Percentiles rank a stretch among this genome's conserved stretches.
Evolutionary conservation across 2,888 invertebrate species (phyloP).

Genomic region (Venustoraphidia nigricollis): DNA sequence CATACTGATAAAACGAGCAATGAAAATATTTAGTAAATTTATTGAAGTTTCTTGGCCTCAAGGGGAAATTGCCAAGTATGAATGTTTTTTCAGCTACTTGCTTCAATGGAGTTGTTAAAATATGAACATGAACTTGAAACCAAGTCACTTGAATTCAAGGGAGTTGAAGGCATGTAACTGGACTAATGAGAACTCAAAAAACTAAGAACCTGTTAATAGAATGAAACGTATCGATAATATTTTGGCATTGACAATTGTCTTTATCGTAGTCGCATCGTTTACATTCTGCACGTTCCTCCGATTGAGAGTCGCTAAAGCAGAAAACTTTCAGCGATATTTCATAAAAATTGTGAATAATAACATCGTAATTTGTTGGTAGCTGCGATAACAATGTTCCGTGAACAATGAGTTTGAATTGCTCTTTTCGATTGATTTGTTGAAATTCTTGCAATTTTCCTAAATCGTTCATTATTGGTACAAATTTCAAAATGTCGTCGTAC

Average conservation of each 20-base stretch:
- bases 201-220: conserved; percentile 50
- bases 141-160: too few relatives aligned
- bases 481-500: conserved; percentile 37
- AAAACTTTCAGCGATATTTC: conserved; percentile 63
- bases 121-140: too few relatives aligned
- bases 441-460: conserved; percentile 38
- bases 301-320: conserved; percentile 31
- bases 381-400: conserved; percentile 53
- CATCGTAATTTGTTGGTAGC: conserved; percentile 50
- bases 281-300: conserved; percentile 46
- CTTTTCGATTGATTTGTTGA: conserved; percentile 35
- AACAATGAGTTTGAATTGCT: conserved; percentile 47
- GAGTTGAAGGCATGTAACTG: too few relatives aligned
- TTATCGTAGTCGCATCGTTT: conserved; percentile 53
- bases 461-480: conserved; percentile 36
- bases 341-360: conserved; percentile 59
- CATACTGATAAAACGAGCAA: too few relatives aligned
- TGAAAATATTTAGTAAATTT: too few relatives aligned
- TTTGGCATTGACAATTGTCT: conserved; percentile 44
- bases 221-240: conserved; percentile 54
- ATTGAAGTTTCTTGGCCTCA: too few relatives aligned
- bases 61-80: too few relatives aligned
- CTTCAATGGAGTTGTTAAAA: too few relatives aligned
- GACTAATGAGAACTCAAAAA: background rate
- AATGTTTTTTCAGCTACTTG: too few relatives aligned